Percentiles rank a stretch among this genome's conserved stretches.
Evolutionary conservation across 2,113 vertebrate species (phyloP).

Genomic region (Cololabis saira): DNA sequence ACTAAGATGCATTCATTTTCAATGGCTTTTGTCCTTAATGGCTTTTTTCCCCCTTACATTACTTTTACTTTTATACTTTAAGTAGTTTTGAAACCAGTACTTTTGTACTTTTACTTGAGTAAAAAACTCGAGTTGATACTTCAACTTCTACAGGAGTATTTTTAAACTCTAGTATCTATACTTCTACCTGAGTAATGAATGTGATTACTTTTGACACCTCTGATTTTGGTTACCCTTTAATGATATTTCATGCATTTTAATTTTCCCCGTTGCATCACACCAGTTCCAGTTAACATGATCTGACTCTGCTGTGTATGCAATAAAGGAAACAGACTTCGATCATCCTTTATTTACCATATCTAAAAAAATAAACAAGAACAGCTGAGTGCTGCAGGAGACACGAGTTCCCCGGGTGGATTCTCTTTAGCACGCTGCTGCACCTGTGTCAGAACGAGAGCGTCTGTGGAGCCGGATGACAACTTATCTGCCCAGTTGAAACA

Average conservation of each 20-base stretch:
- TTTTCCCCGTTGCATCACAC: not conserved
- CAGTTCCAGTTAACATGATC: not conserved
- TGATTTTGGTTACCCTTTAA: too few species aligned
- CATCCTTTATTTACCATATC: constrained; percentile 11
- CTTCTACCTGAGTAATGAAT: too few species aligned
- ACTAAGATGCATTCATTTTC: too few species aligned
- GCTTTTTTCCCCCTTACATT: too few species aligned
- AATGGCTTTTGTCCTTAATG: too few species aligned
- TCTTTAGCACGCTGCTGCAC: constrained; percentile 47
- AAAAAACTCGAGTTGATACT: too few species aligned
- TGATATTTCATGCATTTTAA: not conserved
- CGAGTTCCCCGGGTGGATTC: constrained; percentile 17
- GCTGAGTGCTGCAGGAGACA: constrained; percentile 2
- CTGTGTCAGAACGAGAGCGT: constrained; percentile 66
- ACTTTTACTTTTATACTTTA: too few species aligned
- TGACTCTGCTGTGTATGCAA: constrained; percentile 5
- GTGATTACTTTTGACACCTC: too few species aligned
- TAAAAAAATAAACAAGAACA: constrained; percentile 11
- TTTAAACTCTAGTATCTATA: too few species aligned
- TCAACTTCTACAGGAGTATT: too few species aligned
- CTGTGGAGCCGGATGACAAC: constrained; percentile 60
- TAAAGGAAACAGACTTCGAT: constrained; percentile 18
- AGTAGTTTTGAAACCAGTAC: too few species aligned
- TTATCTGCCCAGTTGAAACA: constrained; percentile 63
- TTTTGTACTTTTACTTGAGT: too few species aligned